These are phyloP conservation scores for Lerista edwardsae DNA, from an alignment of 2,797 vertebrate species.

Conservation along the genomic window DNA sequence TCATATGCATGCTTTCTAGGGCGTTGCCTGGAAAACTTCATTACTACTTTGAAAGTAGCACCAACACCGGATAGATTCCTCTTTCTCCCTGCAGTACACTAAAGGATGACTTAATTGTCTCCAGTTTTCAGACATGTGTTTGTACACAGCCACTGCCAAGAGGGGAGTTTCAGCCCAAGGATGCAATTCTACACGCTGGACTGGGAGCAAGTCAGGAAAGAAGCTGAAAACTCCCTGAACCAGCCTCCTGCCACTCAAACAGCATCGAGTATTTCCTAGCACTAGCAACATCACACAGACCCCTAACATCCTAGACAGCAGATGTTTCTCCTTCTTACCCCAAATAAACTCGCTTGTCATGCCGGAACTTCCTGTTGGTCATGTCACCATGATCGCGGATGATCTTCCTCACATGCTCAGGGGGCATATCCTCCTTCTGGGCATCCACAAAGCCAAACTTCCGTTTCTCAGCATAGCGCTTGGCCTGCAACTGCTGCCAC, in stretches of 20 bases:
- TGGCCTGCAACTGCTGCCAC: constrained; percentile 98
- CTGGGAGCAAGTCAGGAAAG: too few species aligned
- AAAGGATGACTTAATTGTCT: neutral
- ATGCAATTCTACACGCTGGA: too few species aligned
- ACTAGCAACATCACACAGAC: accelerated
- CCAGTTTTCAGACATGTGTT: neutral
- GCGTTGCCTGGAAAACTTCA: too few species aligned
- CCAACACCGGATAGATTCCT: too few species aligned
- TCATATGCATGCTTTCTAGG: too few species aligned
- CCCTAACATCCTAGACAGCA: neutral
- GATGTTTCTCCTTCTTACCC: constrained; percentile 80
- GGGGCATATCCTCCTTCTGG: constrained; percentile 99
- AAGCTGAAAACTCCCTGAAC: neutral
- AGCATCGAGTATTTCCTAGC: neutral
- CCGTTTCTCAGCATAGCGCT: constrained; percentile 97
- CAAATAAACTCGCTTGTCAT: constrained; percentile 97
- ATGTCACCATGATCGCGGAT: constrained; percentile 99
- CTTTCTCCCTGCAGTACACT: too few species aligned
- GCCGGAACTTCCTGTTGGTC: constrained; percentile 99
- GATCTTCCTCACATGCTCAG: constrained; percentile 97
- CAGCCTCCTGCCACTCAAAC: neutral
- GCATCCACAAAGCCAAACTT: constrained; percentile 99
- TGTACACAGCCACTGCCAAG: neutral
- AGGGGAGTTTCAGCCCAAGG: neutral
- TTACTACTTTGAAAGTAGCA: too few species aligned